Evolutionary conservation across 2,888 invertebrate species (phyloP).

Genomic region (Drosophila leonis): DNA sequence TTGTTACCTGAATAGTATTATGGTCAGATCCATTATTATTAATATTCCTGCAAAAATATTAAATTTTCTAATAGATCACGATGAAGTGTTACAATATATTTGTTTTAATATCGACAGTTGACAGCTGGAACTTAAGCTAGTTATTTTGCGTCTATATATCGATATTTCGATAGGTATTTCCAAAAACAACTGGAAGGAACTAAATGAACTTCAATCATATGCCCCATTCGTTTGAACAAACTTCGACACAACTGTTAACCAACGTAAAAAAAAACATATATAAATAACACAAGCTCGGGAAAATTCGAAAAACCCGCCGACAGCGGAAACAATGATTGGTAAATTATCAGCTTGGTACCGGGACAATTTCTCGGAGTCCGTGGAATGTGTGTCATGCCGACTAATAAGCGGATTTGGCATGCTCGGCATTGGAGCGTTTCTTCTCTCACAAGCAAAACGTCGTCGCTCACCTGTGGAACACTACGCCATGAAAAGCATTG

Average conservation of each 20-base stretch:
- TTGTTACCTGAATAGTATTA: not conserved
- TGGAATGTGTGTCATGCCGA: constrained; percentile 88
- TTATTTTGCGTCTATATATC: not conserved
- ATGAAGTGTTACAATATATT: not conserved
- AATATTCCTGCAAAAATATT: not conserved
- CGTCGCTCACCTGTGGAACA: constrained; percentile 76
- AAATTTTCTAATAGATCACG: not conserved
- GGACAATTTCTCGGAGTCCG: constrained; percentile 56
- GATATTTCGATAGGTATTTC: not conserved
- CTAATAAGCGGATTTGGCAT: constrained; percentile 88
- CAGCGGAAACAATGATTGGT: constrained; percentile 57
- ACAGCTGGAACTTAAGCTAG: not conserved
- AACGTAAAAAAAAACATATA: constrained; percentile 5
- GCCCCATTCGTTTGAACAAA: constrained; percentile 12
- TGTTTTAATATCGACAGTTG: not conserved
- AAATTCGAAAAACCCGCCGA: constrained; percentile 18
- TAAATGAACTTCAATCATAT: constrained; percentile 1
- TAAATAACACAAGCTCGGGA: not conserved
- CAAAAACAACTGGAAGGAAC: not conserved
- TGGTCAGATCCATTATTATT: no score
- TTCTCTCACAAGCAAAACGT: constrained; percentile 87
- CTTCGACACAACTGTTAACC: constrained; percentile 17
- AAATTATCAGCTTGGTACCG: constrained; percentile 64
- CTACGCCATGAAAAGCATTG: constrained; percentile 69
- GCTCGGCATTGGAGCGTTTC: constrained; percentile 88